These are phyloP conservation scores for Brachyptera risi DNA, from an alignment of 2,888 invertebrate genomes.

Conservation along the genomic window DNA sequence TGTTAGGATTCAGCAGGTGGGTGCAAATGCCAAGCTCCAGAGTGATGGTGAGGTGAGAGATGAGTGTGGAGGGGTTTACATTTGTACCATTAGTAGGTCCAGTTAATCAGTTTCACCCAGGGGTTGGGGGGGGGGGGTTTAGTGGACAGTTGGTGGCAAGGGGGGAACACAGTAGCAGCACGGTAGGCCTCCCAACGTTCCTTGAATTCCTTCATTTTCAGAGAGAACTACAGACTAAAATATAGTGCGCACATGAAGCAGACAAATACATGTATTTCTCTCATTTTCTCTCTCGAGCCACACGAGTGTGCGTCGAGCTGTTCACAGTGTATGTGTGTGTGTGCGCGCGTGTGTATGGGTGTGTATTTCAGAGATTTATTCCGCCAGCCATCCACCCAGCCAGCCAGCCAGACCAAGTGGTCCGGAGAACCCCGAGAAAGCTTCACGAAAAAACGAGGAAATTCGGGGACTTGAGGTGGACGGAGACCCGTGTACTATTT, in stretches of 20 bases:
- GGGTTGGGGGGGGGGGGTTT: too few species aligned
- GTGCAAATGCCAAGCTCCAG: slow-evolving; percentile 8
- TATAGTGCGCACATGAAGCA: slow-evolving; percentile 15
- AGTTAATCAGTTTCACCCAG: slow-evolving; percentile 17
- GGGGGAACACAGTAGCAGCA: slow-evolving; percentile 20
- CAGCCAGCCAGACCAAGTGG: slow-evolving; percentile 26
- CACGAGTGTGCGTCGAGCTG: not conserved
- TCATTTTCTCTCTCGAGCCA: slow-evolving; percentile 3
- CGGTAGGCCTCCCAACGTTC: not conserved
- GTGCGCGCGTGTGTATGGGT: too few species aligned
- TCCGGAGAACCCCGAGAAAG: too few species aligned
- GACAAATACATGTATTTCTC: too few species aligned
- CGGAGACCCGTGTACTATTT: too few species aligned
- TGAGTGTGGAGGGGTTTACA: not conserved
- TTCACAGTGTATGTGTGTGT: too few species aligned
- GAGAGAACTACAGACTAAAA: too few species aligned
- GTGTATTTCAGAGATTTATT: too few species aligned
- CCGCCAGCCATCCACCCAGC: slow-evolving; percentile 33
- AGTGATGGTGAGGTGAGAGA: not conserved
- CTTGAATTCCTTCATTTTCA: too few species aligned
- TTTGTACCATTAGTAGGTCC: slow-evolving; percentile 17
- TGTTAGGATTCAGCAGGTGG: slow-evolving; percentile 8
- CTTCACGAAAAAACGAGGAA: too few species aligned
- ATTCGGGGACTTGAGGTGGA: too few species aligned
- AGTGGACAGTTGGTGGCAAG: too few species aligned